phyloP scores from a whole-genome alignment of 2,797 vertebrate species.

The Coluber constrictor region DNA sequence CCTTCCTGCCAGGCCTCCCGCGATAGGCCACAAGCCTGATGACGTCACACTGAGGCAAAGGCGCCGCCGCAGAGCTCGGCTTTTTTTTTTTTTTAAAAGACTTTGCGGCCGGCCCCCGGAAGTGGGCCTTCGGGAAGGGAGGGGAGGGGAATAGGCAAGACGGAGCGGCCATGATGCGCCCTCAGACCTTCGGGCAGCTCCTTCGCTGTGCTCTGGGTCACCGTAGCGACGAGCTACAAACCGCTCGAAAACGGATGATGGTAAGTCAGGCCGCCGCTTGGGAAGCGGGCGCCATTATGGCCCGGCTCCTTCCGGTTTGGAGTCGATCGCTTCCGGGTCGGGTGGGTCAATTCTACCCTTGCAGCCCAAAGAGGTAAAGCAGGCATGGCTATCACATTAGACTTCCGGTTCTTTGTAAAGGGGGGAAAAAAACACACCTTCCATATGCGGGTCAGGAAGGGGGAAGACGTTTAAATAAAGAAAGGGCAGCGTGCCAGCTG shows the following conservation, averaged over 20 bases:
- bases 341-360: accelerated
- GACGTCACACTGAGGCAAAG: constrained; percentile 31
- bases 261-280: constrained; percentile 48
- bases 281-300: accelerated
- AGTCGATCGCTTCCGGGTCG: background rate
- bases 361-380: background rate
- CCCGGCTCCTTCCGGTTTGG: background rate
- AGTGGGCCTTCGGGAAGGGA: background rate
- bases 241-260: constrained; percentile 48
- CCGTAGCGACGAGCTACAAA: background rate
- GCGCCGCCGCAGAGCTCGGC: too few species aligned
- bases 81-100: background rate
- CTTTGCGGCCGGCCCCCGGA: background rate
- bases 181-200: background rate
- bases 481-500: background rate
- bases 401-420: background rate
- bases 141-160: accelerated
- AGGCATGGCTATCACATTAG: background rate
- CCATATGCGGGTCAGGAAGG: background rate
- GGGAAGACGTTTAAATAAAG: background rate
- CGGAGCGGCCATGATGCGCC: background rate
- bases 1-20: background rate
- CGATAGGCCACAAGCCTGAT: background rate
- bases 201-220: constrained; percentile 19
- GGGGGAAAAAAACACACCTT: too few species aligned